A percentile compares a stretch with the other conserved stretches of the same genome.
These are phyloP conservation scores for Chrysogorgia sp. DNA, from an alignment of 92 coral and sea anemone species.

Conservation along the genomic window DNA sequence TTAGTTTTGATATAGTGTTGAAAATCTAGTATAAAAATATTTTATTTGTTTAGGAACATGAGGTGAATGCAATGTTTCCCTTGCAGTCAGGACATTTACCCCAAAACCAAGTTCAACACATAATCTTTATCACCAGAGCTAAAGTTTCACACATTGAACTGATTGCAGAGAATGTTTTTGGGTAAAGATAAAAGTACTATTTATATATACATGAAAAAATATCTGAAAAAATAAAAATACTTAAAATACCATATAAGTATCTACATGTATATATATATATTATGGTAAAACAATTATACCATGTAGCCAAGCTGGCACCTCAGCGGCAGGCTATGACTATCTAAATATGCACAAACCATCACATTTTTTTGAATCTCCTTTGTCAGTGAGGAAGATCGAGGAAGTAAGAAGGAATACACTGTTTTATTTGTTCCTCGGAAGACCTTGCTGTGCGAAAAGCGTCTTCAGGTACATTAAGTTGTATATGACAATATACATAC, in stretches of 20 bases:
- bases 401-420: constrained; percentile 83
- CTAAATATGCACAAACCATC: neutral
- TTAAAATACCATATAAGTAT: too few species aligned
- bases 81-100: constrained; percentile 83
- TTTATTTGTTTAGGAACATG: constrained; percentile 78
- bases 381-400: constrained; percentile 81
- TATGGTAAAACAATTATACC: too few species aligned
- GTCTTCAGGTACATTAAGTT: constrained; percentile 64
- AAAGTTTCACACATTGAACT: constrained; percentile 90
- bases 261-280: too few species aligned
- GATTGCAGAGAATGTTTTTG: constrained; percentile 86
- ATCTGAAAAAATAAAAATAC: too few species aligned
- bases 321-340: neutral
- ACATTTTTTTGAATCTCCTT: neutral
- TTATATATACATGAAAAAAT: too few species aligned
- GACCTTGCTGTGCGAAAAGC: constrained; percentile 85
- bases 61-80: constrained; percentile 93
- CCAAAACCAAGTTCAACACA: constrained; percentile 76
- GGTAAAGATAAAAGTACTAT: too few species aligned
- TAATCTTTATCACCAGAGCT: constrained; percentile 92
- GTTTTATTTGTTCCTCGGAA: constrained; percentile 93
- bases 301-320: too few species aligned
- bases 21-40: neutral
- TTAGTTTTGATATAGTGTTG: too few species aligned
- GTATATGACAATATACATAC: too few species aligned